phyloP scores from a whole-genome alignment of 2,888 invertebrate genomes.

The Acleris sparsana region DNA sequence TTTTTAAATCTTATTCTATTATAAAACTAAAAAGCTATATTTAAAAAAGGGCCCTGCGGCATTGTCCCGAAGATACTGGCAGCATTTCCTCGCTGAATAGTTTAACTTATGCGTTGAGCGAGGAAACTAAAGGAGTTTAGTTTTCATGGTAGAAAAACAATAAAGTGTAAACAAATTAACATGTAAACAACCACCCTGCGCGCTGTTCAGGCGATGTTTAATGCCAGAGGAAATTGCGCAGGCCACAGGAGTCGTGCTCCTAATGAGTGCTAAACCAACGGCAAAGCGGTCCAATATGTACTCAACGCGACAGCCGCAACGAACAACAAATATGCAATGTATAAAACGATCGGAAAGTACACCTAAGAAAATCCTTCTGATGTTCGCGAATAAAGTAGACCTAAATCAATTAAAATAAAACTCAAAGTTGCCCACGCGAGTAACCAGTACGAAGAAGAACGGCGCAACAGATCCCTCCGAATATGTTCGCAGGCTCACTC shows the following conservation, averaged over 20 bases:
- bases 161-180: neutral
- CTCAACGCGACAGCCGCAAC: conserved; percentile 56
- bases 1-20: too few species aligned
- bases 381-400: conserved; percentile 59
- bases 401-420: conserved; percentile 65
- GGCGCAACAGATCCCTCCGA: conserved; percentile 80
- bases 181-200: neutral
- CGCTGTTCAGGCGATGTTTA: conserved; percentile 24
- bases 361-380: conserved; percentile 56
- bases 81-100: too few species aligned
- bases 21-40: too few species aligned
- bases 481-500: conserved; percentile 82
- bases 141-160: neutral
- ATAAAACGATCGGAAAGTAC: conserved; percentile 67
- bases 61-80: too few species aligned
- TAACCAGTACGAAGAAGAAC: conserved; percentile 73
- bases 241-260: conserved; percentile 43
- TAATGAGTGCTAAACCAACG: conserved; percentile 57
- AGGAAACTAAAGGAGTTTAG: too few species aligned
- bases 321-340: conserved; percentile 67
- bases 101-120: too few species aligned
- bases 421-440: conserved; percentile 60
- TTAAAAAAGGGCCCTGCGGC: too few species aligned
- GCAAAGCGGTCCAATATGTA: conserved; percentile 60
- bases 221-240: conserved; percentile 38